Evolutionary conservation across 37 sponge, comb jelly and placozoan species (phyloP), one percentile per base, ranked within the genome.

Genomic region (Haliclona indistincta): DNA sequence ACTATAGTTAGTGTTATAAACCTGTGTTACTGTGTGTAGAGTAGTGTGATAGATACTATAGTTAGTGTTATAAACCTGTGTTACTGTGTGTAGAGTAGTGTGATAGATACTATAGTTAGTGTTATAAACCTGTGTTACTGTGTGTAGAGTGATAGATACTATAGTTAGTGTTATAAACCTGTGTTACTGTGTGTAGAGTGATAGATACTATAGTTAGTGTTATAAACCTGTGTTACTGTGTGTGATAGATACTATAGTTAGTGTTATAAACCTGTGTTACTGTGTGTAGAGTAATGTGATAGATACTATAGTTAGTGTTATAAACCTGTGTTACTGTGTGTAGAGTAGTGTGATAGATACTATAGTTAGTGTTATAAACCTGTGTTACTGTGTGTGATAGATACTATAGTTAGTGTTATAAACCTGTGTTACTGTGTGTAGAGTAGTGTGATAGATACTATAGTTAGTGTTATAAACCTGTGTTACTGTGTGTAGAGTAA

Each of bases 131-230:
- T 64, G 99, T 17, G 99, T 97, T 11, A 85, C 91, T 53, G 89
- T 91, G 20, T 97, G 97, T 6, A 65, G 85, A 56, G 97, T 95
- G 82, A 85, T 88, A 6, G 43, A 75, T 44, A 38, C 25, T n/a
- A 13, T 5, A 30, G 10, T 43, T 42, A 25, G 25, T 58, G 6
- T n/a, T 58, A 7, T 25, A 58, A n/a, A 47, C 86, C 33, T 64
- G 99, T 17, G 99, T 97, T 11, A 85, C 91, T 53, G 89, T 91
- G 20, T 97, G 97, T 6, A 65, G 85, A 56, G 97, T 95, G 82
- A 85, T 88, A 6, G 43, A 75, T 44, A 38, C 25, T n/a, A 13
- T 5, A 30, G 10, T 43, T 42, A 25, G 25, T 58, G 6, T n/a
- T 58, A 7, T 25, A 58, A n/a, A 47, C 8, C n/a, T n/a, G n/a